Conservation (phyloP, 1,140 invertebrate genomes). For the Nephila pilipes region DNA sequence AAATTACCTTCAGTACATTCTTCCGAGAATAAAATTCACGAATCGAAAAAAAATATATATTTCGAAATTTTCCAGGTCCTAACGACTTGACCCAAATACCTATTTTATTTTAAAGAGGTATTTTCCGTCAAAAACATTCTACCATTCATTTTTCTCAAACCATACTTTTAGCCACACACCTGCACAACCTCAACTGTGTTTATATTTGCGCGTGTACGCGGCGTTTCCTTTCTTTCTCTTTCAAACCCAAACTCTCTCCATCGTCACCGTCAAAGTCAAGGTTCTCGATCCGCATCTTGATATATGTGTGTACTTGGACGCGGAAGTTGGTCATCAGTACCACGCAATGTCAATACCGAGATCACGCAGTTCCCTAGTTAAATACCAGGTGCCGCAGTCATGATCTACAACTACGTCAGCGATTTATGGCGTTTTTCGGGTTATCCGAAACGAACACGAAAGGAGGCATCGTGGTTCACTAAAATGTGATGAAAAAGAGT, state of each 20-base stretch:
- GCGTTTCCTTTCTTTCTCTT: not conserved
- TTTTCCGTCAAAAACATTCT: not conserved
- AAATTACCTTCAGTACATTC: too few species aligned
- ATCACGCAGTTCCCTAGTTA: not conserved
- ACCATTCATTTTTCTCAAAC: not conserved
- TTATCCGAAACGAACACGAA: not conserved
- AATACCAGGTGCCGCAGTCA: slow-evolving; percentile 3
- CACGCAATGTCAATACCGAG: slow-evolving; percentile 21
- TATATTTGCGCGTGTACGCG: slow-evolving; percentile 7
- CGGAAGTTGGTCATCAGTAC: slow-evolving; percentile 35
- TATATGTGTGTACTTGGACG: not conserved
- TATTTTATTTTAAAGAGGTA: not conserved
- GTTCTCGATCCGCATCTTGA: not conserved
- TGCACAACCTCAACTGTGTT: slow-evolving; percentile 25
- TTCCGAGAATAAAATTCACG: not conserved
- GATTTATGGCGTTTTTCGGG: not conserved
- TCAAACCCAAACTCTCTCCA: not conserved
- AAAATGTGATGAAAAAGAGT: too few species aligned
- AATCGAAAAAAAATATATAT: not conserved
- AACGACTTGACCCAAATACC: not conserved
- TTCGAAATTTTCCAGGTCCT: not conserved
- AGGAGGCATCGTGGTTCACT: too few species aligned
- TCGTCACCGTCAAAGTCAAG: slow-evolving; percentile 28
- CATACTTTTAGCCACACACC: not conserved
- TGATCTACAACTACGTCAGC: not conserved